Evolutionary conservation across 2,888 invertebrate species (phyloP), one percentile per base, ranked within the genome.

Genomic region (Dexiosoma caninum): DNA sequence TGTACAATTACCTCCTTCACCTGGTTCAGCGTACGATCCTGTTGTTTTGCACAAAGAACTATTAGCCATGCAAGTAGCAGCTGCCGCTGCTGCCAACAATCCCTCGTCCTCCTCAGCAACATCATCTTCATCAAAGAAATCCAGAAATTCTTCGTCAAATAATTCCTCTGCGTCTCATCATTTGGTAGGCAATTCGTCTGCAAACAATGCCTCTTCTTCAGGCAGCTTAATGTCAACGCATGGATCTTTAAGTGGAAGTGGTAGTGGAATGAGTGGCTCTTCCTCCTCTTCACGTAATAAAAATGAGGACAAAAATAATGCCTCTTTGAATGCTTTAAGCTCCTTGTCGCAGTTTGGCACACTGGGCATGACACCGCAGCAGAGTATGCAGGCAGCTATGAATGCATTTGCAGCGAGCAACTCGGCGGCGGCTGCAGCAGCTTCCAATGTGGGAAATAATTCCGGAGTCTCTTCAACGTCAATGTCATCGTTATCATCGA

Each of bases 301-400:
- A 53, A 88, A 88, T 77, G 86, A 87, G 40, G 90, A 90, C 42
- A 90, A 90, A 82, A 88, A 89, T 74, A 90, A 90, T 85, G 88
- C 89, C 10, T 90, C 90, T 27, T 80, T 90, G 21, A 90, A 90
- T 84, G 90, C 90, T 2, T 86, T 90, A 30, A 90, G 89, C 69
- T 90, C 90, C 23, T 79, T 90, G 51, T 90, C 90, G 2, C 90
- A 90, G 77, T 87, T 90, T 30, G 89, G 90, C 12, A 88, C 88
- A 14, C 80, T 90, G 32, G 90, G 90, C 14, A 87, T 90, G 82
- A 90, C 88, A 83, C 89, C 90, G 3, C 89, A 89, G 80, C 90
- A 90, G 77, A 90, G 90, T 85, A 89, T 90, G 84, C 90, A 90
- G 84, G 90, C 90, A 46, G 90, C 90, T 2, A 90, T 90, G 90